phyloP scores from a whole-genome alignment of 2,797 vertebrate genomes.

The Oreortyx pictus region DNA sequence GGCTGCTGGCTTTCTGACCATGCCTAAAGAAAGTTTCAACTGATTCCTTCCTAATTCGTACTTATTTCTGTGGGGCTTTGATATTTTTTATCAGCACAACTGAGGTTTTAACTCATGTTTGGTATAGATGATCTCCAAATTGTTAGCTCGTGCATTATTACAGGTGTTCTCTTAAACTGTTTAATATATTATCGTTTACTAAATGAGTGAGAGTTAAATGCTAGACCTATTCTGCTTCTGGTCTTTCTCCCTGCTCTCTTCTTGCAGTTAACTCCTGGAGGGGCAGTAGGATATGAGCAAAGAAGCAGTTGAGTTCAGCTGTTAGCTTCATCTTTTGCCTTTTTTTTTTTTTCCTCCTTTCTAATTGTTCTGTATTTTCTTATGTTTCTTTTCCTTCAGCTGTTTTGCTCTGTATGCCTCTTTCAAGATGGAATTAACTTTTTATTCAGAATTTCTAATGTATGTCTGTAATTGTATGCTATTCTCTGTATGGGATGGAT shows the following conservation, averaged over 20 bases:
- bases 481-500: background rate
- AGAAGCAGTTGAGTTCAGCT: background rate
- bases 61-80: background rate
- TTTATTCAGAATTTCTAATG: background rate
- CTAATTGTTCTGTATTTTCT: background rate
- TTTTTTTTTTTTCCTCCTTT: background rate
- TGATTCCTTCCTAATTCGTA: background rate
- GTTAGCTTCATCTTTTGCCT: background rate
- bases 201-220: slow-evolving; percentile 37
- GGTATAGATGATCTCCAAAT: background rate
- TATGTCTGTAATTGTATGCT: background rate
- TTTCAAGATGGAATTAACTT: background rate
- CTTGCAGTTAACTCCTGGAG: background rate
- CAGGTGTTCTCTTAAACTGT: slow-evolving; percentile 11
- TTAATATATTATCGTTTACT: slow-evolving; percentile 46
- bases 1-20: background rate
- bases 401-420: background rate
- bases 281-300: background rate
- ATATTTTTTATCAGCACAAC: background rate
- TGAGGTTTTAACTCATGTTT: background rate
- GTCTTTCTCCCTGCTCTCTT: background rate
- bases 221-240: background rate
- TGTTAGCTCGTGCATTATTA: slow-evolving; percentile 36
- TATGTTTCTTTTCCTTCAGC: background rate
- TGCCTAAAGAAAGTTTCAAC: background rate